These are phyloP conservation scores for Crotalus tigris DNA, from an alignment of 2,113 vertebrate genomes.

Conservation along the genomic window DNA sequence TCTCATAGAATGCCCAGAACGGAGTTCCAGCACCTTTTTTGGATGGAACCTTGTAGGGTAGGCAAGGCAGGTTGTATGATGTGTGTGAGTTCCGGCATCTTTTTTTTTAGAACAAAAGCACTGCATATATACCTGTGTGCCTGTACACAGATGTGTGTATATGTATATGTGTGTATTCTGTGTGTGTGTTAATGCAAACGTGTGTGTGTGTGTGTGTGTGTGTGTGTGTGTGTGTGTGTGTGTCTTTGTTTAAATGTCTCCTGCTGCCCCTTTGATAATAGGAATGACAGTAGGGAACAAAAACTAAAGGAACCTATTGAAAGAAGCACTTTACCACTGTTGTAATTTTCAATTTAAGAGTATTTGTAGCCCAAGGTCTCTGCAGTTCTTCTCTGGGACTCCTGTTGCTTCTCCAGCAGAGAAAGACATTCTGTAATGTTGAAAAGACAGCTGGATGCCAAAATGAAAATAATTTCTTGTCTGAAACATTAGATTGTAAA, in stretches of 20 bases:
- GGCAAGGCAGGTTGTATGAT: no score
- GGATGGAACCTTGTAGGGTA: no score
- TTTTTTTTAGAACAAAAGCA: no score
- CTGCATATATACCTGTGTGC: background rate
- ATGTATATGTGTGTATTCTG: background rate
- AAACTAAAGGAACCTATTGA: constrained; percentile 63
- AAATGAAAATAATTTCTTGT: constrained; percentile 56
- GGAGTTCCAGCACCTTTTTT: no score
- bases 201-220: background rate
- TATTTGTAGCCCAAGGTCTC: constrained; percentile 60
- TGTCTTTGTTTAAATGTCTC: constrained; percentile 48
- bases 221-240: constrained; percentile 39
- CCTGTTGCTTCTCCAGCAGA: constrained; percentile 57
- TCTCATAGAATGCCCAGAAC: no score
- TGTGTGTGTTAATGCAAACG: background rate
- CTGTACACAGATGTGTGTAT: background rate
- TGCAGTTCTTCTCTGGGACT: constrained; percentile 59
- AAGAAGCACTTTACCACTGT: constrained; percentile 60
- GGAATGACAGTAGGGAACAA: constrained; percentile 55
- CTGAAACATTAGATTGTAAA: constrained; percentile 58
- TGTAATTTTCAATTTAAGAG: constrained; percentile 66
- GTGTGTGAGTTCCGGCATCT: no score
- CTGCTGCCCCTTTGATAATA: constrained; percentile 57
- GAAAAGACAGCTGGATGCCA: constrained; percentile 50
- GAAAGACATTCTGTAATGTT: constrained; percentile 58